A percentile compares a stretch with the other conserved stretches of the same genome.
Conservation (phyloP, 2,113 vertebrate genomes). For the Acrocephalus arundinaceus region DNA sequence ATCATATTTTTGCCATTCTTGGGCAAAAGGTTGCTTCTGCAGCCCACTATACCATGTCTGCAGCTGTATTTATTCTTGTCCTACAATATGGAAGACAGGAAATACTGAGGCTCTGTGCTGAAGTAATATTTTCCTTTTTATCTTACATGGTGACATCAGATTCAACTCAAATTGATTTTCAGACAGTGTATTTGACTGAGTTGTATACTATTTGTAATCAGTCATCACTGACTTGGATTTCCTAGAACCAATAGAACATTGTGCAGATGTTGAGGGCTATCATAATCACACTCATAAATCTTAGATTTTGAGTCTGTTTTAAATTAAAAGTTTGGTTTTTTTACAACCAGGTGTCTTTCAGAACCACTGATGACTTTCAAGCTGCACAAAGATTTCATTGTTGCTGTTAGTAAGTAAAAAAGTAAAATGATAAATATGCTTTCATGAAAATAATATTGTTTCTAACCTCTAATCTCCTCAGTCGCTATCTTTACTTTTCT, state of each 20-base stretch:
- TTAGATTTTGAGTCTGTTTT: background rate
- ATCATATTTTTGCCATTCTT: background rate
- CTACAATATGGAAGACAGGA: background rate
- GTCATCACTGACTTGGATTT: background rate
- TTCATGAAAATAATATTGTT: background rate
- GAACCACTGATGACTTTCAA: conserved; percentile 96
- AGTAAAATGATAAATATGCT: conserved; percentile 58
- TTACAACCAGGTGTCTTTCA: conserved; percentile 85
- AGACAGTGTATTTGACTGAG: background rate
- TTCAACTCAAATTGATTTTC: background rate
- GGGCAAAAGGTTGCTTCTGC: background rate
- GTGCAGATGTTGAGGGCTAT: background rate
- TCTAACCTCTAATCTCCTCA: background rate
- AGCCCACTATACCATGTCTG: background rate
- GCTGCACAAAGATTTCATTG: conserved; percentile 96
- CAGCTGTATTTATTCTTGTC: background rate
- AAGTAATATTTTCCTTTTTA: background rate
- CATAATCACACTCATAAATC: background rate
- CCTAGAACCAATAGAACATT: background rate
- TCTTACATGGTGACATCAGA: background rate
- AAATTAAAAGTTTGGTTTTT: background rate
- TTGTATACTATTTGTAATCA: background rate
- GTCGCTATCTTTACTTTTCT: background rate
- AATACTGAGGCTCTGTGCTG: background rate
- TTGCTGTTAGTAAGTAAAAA: conserved; percentile 93